A percentile compares a stretch with the other conserved stretches of the same genome.
Conservation (phyloP, 1,140 invertebrate genomes). For the Dendrolimus punctatus region DNA sequence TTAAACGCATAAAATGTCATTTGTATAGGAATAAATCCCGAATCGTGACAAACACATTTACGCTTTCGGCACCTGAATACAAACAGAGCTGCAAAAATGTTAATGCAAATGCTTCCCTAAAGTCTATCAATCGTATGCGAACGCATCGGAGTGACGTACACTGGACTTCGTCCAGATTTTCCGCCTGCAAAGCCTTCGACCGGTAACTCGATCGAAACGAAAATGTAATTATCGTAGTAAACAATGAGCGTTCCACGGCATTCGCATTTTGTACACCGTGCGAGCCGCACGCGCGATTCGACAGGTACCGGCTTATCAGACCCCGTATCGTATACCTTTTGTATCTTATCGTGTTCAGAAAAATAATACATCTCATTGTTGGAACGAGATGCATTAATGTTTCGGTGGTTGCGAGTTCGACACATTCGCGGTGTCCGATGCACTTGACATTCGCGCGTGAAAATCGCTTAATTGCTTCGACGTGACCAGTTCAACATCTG, state of each 20-base stretch:
- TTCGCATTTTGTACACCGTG: constrained; percentile 54
- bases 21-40: too few species aligned
- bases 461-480: not conserved
- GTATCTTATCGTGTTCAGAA: constrained; percentile 32
- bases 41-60: too few species aligned
- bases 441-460: constrained; percentile 36
- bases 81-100: not conserved
- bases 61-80: too few species aligned
- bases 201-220: constrained; percentile 58
- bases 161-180: constrained; percentile 52
- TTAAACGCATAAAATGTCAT: too few species aligned
- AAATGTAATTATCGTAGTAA: constrained; percentile 63
- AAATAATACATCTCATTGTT: constrained; percentile 17
- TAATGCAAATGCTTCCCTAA: constrained; percentile 2
- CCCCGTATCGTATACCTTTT: constrained; percentile 23
- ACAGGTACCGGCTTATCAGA: constrained; percentile 32
- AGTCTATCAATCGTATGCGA: constrained; percentile 4
- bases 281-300: constrained; percentile 42
- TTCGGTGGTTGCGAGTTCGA: constrained; percentile 6
- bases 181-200: constrained; percentile 51
- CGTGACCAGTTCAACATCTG: not conserved
- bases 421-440: constrained; percentile 24
- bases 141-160: constrained; percentile 17
- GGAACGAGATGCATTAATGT: constrained; percentile 23
- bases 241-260: constrained; percentile 54